Evolutionary conservation across 2,113 vertebrate genomes (phyloP), one percentile per base, ranked within the genome.

Genomic region (Brevimyrus niger): DNA sequence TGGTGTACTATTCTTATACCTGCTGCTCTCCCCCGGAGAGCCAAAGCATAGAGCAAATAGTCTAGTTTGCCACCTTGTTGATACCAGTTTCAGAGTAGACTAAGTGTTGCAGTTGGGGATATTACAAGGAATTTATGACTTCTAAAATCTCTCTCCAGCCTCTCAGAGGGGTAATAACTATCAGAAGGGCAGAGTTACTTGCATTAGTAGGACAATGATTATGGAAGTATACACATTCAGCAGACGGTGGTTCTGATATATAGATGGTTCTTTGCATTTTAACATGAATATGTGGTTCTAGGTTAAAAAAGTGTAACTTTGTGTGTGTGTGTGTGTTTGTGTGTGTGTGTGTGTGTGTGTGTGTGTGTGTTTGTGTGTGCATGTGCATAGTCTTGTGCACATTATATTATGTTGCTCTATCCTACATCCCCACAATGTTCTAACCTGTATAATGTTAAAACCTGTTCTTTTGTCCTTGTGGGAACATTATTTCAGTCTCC

Each of bases 181-280:
- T 86, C 65, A 2, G 46, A 90, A 86, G 88, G 88, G 83, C 82
- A 92, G 88, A 89, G 89, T 89, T 92, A 95, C 93, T 91, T 92
- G 87, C 61, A 85, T 90, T 89, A 65, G 53, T 92, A 92, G 91
- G 88, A 88, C 91, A 92, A 94, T 93, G 65, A 93, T 95, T 94
- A 91, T 90, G 85, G 91, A 89, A 89, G 44, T 92, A 89, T 89
- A 91, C 90, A 91, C 87, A 93, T 91, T 92, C 87, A 31, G 91
- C 90, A 91, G 90, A 87, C 91, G 90, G 91, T 90, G 5, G 53
- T 55, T 55, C 53, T 55, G 53, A 21, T 21, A 55, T 55, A 19
- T 55, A 55, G 53, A 55, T 55, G 53, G 53, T 95, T 95, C 31
- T 38, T 35, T 19, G 35, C 73, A 80, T 80, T 80, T 80, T 80